Evolutionary conservation across 2,888 invertebrate genomes (phyloP).

Genomic region (Lamproptera curius): DNA sequence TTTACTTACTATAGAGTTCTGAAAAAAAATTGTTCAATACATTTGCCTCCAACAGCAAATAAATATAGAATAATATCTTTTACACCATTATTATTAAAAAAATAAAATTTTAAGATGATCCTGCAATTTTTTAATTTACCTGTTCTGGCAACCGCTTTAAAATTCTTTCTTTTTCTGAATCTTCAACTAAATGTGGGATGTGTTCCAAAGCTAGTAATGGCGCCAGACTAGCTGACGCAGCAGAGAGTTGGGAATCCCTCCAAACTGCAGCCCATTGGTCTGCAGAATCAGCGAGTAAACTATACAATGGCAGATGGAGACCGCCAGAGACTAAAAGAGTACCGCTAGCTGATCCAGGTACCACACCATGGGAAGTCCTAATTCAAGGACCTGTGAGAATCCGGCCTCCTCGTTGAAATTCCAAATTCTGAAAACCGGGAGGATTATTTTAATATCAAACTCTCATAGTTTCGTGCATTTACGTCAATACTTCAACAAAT

Average conservation of each 20-base stretch:
- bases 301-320: conserved; percentile 75
- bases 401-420: conserved; percentile 85
- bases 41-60: too few species aligned
- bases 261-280: conserved; percentile 66
- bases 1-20: too few species aligned
- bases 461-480: too few species aligned
- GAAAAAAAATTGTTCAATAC: too few species aligned
- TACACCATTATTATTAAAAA: too few species aligned
- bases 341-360: conserved; percentile 82
- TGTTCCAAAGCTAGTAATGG: conserved; percentile 77
- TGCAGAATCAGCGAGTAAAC: conserved; percentile 51
- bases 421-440: conserved; percentile 76
- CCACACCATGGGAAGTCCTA: conserved; percentile 81
- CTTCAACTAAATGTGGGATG: conserved; percentile 72
- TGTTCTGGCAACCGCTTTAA: conserved; percentile 76
- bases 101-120: too few species aligned
- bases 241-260: conserved; percentile 68
- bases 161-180: conserved; percentile 67
- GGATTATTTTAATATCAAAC: neutral
- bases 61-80: too few species aligned
- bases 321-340: conserved; percentile 80
- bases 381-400: conserved; percentile 82
- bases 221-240: conserved; percentile 78
- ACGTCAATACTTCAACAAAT: too few species aligned
- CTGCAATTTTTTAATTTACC: conserved; percentile 44